Conservation (phyloP, 1,140 invertebrate species). For the Cherax destructor region DNA sequence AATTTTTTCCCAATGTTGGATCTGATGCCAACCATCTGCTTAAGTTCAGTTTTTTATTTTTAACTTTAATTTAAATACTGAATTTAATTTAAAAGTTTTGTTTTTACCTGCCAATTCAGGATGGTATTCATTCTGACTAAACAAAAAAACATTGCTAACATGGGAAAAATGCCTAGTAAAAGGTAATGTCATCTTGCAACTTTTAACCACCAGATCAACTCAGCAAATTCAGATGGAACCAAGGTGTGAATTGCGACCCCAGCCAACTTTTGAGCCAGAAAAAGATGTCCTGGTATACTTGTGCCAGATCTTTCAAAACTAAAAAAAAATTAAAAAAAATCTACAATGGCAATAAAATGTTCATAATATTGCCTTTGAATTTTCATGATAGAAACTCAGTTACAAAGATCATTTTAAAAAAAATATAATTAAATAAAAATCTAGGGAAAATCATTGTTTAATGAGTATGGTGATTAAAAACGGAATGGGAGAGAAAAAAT, state of each 20-base stretch:
- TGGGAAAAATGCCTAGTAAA: slow-evolving; percentile 44
- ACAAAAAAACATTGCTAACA: slow-evolving; percentile 41
- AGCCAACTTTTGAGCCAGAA: slow-evolving; percentile 47
- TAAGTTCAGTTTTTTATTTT: no score
- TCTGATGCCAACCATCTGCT: no score
- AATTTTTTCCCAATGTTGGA: no score
- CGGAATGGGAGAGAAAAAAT: no score
- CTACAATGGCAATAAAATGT: background rate
- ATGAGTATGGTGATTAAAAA: no score
- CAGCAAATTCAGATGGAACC: slow-evolving; percentile 40
- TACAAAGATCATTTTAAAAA: no score
- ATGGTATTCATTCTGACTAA: slow-evolving; percentile 57
- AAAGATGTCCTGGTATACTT: slow-evolving; percentile 48
- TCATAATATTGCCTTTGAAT: no score
- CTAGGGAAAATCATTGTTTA: no score
- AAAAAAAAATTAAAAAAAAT: background rate
- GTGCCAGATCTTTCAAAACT: slow-evolving; percentile 48
- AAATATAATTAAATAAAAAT: no score
- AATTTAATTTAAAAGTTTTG: background rate
- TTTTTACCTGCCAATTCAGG: slow-evolving; percentile 48
- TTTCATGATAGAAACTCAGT: no score
- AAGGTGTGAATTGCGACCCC: slow-evolving; percentile 31
- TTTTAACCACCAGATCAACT: slow-evolving; percentile 41
- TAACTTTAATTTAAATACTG: no score
- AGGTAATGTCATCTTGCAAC: slow-evolving; percentile 43